Conservation (phyloP, 2,113 vertebrate genomes). For the Galbula dea region DNA sequence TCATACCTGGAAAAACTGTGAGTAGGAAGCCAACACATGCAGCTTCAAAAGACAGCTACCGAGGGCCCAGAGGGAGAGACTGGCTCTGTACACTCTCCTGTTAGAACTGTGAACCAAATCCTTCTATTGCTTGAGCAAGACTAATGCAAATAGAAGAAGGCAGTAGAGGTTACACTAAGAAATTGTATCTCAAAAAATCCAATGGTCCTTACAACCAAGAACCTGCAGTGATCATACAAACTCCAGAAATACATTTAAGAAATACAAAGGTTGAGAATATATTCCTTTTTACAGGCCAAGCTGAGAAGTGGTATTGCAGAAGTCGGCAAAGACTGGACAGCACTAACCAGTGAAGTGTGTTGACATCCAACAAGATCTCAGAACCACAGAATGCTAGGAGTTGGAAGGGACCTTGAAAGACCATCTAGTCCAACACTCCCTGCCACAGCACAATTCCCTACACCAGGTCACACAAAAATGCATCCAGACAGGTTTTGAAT, state of each 20-base stretch:
- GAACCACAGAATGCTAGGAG: too few species aligned
- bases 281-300: background rate
- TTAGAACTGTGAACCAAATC: background rate
- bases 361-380: background rate
- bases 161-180: background rate
- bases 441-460: too few species aligned
- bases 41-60: background rate
- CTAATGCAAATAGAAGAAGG: background rate
- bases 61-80: rapidly evolving
- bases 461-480: too few species aligned
- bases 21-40: background rate
- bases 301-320: background rate
- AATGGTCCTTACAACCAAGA: background rate
- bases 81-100: background rate
- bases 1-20: background rate
- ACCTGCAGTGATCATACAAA: background rate
- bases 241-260: background rate
- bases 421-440: too few species aligned
- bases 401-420: too few species aligned
- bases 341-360: background rate
- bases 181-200: background rate
- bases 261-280: background rate
- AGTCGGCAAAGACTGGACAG: background rate
- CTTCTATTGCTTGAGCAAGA: background rate
- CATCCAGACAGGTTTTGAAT: too few species aligned